Evolutionary conservation across 2,888 invertebrate species (phyloP), one percentile per base, ranked within the genome.

Genomic region (Phaedon cochleariae): DNA sequence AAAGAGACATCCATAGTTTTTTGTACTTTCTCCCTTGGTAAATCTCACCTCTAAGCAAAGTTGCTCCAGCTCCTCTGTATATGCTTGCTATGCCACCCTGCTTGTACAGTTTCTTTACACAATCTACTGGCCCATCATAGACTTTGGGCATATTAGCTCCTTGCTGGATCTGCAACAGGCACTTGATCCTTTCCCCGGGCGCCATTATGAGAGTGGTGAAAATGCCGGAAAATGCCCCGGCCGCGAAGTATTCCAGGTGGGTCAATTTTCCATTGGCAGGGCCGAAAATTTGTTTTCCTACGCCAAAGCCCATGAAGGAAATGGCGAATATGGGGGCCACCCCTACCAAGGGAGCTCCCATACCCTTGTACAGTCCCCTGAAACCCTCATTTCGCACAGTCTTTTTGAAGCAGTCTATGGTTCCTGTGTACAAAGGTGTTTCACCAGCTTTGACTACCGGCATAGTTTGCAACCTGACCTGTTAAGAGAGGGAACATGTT

Each of bases 311-410:
- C 76, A 98, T 92, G 85, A 99, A 96, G 84, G 96, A 98, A 70
- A 99, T 92, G 0, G 99, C 98, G 85, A 98, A 99, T 80, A 99
- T 97, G 7, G 99, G 99, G 1, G 98, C 95, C 0, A 99, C 97
- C n/a, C 99, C 99, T 7, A 92, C 90, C 48, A 99, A 84, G 0
- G 99, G 99, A 0, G 99, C 98, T 2, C 92, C 94, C 89, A 90
- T 90, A 76, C 95, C 95, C 84, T 94, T 94, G 81, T 95, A 95
- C 9, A 96, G 85, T 0, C 96, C 96, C 60, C 85, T 85, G 71
- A 93, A 85, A 2, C 96, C 97, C 88, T 98, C 98, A 80, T 91
- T 90, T 29, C 87, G 84, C 15, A 98, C 85, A 1, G 96, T 99
- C 84, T 97, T 95, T 77, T 88, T 90, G 41, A 94, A 92, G 86